A percentile compares a stretch with the other conserved stretches of the same genome.
Conservation (phyloP, 1,140 invertebrate genomes). For the Archivesica marissinica region DNA sequence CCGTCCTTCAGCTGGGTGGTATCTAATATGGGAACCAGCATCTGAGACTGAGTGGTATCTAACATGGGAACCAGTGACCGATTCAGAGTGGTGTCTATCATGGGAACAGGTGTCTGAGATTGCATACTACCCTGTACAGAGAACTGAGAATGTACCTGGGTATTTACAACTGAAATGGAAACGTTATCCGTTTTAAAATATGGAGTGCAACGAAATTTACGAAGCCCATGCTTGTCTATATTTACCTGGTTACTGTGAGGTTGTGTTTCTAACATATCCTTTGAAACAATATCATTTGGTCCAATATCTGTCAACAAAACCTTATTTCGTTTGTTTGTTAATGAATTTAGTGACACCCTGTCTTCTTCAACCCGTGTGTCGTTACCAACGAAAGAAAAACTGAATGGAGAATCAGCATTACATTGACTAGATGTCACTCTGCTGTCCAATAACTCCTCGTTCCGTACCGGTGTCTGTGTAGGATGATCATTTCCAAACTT, state of each 20-base stretch:
- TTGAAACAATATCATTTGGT: not conserved
- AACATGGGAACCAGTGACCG: too few relatives aligned
- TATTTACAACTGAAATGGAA: not conserved
- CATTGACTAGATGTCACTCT: not conserved
- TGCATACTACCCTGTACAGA: too few relatives aligned
- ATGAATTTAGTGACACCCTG: not conserved
- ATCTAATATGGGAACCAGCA: not conserved
- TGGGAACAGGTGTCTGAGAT: not conserved
- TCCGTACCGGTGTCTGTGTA: slow-evolving; percentile 7
- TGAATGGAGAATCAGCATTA: slow-evolving; percentile 13
- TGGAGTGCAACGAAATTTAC: not conserved
- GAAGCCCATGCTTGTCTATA: too few relatives aligned
- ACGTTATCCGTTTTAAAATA: slow-evolving; percentile 24
- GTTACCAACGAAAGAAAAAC: slow-evolving; percentile 36
- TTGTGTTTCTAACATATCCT: not conserved
- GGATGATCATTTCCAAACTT: slow-evolving; percentile 47
- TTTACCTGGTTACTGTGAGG: too few relatives aligned
- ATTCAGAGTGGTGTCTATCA: too few relatives aligned
- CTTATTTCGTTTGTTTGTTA: too few relatives aligned
- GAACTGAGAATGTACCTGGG: too few relatives aligned
- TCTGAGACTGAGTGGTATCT: not conserved
- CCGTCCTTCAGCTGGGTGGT: slow-evolving; percentile 45
- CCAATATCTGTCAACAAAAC: not conserved
- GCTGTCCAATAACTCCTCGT: not conserved
- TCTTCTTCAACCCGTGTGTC: not conserved